Evolutionary conservation across 1,140 invertebrate genomes (phyloP).

Genomic region (Drosophila orena): DNA sequence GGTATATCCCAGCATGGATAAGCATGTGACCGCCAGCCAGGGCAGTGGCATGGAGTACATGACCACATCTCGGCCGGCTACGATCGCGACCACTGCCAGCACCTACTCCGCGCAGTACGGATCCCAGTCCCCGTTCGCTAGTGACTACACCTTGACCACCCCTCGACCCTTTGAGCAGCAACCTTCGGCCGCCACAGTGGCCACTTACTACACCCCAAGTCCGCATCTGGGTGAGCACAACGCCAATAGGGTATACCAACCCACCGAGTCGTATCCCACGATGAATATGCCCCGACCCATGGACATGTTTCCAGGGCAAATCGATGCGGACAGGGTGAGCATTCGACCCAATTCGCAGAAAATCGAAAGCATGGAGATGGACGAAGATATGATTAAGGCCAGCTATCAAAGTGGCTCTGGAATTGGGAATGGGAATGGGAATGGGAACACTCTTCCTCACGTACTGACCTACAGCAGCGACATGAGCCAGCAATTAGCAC

Average conservation of each 20-base stretch:
- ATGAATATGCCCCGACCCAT: constrained; percentile 61
- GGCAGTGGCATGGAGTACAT: constrained; percentile 35
- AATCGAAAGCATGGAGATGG: constrained; percentile 80
- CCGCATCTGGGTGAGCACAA: constrained; percentile 77
- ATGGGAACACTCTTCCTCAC: constrained; percentile 51
- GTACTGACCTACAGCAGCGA: constrained; percentile 78
- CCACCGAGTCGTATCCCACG: constrained; percentile 67
- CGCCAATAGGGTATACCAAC: constrained; percentile 67
- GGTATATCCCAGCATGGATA: constrained; percentile 55
- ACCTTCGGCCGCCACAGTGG: constrained; percentile 61
- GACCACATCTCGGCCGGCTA: constrained; percentile 54
- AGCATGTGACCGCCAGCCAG: constrained; percentile 26
- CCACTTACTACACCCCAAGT: constrained; percentile 72
- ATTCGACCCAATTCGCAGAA: constrained; percentile 80
- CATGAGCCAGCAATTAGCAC: constrained; percentile 77
- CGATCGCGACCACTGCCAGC: constrained; percentile 20
- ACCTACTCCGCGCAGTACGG: constrained; percentile 40
- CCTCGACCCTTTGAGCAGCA: constrained; percentile 65
- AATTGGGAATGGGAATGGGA: constrained; percentile 17
- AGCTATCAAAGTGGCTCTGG: constrained; percentile 38
- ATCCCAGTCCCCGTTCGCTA: constrained; percentile 45
- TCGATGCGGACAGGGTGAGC: constrained; percentile 65
- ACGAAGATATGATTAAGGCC: constrained; percentile 65
- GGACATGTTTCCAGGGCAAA: constrained; percentile 58
- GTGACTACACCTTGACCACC: constrained; percentile 62